A percentile compares a stretch with the other conserved stretches of the same genome.
These are phyloP conservation scores for Anastrepha obliqua DNA, from an alignment of 1,140 invertebrate genomes.

Conservation along the genomic window DNA sequence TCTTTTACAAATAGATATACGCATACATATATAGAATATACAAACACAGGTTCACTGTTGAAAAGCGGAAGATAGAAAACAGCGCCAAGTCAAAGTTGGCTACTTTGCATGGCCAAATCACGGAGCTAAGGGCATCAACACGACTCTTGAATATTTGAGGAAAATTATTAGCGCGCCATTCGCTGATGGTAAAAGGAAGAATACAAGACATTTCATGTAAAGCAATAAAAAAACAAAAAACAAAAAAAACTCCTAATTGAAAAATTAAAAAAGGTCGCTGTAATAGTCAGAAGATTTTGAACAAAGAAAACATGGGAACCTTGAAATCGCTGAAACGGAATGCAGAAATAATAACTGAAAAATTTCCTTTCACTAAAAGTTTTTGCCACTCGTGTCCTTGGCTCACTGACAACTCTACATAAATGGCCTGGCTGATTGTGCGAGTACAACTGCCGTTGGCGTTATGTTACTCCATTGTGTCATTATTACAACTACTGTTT, in stretches of 20 bases:
- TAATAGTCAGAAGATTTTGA: conserved; percentile 7
- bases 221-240: background rate
- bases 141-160: conserved; percentile 3
- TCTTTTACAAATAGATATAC: too few species aligned
- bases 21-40: too few species aligned
- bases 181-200: background rate
- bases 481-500: background rate
- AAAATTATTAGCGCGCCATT: background rate
- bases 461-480: background rate
- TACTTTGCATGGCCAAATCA: background rate
- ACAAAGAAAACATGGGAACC: background rate
- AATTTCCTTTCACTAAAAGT: background rate
- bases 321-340: background rate
- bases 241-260: background rate
- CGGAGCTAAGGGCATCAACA: background rate
- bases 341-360: background rate
- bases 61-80: too few species aligned
- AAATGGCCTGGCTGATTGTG: background rate
- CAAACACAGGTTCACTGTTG: too few species aligned
- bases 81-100: too few species aligned
- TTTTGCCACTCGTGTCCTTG: background rate
- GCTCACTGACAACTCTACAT: background rate
- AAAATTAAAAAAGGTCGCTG: conserved; percentile 21
- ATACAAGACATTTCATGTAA: background rate
- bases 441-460: background rate